A percentile compares a stretch with the other conserved stretches of the same genome.
These are phyloP conservation scores for Ophion ellenae DNA, from an alignment of 2,888 invertebrate genomes.

Conservation along the genomic window DNA sequence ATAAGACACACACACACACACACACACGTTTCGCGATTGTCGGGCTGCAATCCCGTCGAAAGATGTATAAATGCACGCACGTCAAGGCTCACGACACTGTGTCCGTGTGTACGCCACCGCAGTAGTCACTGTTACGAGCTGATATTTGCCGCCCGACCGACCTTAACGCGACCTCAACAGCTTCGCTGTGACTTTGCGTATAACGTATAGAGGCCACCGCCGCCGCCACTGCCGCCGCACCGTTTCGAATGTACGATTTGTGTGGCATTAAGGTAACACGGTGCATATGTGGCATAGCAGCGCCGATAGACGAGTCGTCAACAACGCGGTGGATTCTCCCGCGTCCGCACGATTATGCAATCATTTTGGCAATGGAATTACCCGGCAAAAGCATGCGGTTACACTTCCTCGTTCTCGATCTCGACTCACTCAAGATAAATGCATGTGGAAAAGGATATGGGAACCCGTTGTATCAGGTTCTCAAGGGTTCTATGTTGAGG, in stretches of 20 bases:
- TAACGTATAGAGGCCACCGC: background rate
- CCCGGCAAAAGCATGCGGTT: constrained; percentile 49
- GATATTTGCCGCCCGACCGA: constrained; percentile 32
- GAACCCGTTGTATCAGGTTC: background rate
- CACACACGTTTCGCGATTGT: background rate
- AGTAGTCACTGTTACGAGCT: constrained; percentile 21
- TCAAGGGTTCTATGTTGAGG: constrained; percentile 24
- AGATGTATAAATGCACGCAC: background rate
- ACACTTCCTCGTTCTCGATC: constrained; percentile 60
- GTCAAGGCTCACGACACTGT: background rate
- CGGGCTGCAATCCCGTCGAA: background rate
- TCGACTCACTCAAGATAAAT: background rate
- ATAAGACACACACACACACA: constrained; percentile 1
- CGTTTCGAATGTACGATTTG: constrained; percentile 36
- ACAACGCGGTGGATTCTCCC: constrained; percentile 50
- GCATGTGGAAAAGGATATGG: too few relatives aligned
- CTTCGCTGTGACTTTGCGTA: constrained; percentile 54
- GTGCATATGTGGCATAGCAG: background rate
- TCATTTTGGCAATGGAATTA: constrained; percentile 71
- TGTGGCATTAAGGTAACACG: constrained; percentile 29
- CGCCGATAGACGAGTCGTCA: constrained; percentile 56
- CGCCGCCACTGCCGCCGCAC: background rate
- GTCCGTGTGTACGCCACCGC: background rate
- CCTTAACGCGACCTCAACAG: constrained; percentile 63
- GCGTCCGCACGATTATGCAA: constrained; percentile 64